Conservation (phyloP, 2,797 vertebrate species). For the Peromyscus nudipes region DNA sequence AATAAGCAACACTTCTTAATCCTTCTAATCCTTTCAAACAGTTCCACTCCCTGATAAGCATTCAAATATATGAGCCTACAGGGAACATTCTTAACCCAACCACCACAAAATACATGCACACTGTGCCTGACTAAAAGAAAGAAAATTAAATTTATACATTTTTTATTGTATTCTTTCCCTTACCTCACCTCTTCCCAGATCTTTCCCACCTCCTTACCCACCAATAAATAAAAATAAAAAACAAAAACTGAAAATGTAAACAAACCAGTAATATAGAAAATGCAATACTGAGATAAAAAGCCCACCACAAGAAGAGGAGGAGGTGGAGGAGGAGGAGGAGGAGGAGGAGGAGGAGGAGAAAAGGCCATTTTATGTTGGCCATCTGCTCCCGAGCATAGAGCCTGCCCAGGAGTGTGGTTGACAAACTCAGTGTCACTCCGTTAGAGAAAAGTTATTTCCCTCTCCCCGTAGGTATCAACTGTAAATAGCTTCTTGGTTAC, state of each 20-base stretch:
- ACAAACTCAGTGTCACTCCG: neutral
- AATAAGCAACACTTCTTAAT: neutral
- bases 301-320: neutral
- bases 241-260: neutral
- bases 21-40: neutral
- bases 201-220: neutral
- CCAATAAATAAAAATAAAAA: neutral
- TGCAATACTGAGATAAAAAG: neutral
- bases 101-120: neutral
- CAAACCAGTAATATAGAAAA: neutral
- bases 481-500: neutral
- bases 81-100: neutral
- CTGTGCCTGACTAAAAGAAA: neutral
- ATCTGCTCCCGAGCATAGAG: too few relatives aligned
- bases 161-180: neutral
- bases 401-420: neutral
- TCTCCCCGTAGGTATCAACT: neutral
- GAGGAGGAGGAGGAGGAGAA: too few relatives aligned
- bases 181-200: neutral
- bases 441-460: neutral
- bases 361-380: too few relatives aligned
- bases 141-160: neutral
- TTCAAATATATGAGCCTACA: neutral
- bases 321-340: too few relatives aligned
- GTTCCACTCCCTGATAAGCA: neutral